Base-by-base conservation (phyloP, 2,797 vertebrate species). In the Catamblyrhynchus diadema region DNA sequence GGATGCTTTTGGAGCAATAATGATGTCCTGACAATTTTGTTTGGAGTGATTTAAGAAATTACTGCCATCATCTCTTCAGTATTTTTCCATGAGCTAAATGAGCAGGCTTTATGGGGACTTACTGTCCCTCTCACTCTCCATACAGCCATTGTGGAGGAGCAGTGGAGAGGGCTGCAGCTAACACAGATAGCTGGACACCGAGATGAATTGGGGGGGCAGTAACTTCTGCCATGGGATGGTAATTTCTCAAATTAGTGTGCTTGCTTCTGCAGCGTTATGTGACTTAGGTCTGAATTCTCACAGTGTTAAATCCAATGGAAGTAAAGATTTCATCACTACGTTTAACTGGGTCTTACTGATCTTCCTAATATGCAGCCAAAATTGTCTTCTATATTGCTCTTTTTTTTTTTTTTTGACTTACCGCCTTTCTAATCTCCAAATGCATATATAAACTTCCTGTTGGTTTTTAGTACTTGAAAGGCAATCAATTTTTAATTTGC, bases 401-500 rank as follows among this genome's bases (percentile, higher is more conserved):
- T 69, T 77, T 71, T 87, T 72, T 87, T 5, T 62, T 69, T 77
- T 74, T 87, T 72, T 87, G 4, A 64, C 19, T 81, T 91, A 87
- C 0, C 61, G 57, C 69, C 42, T 92, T 85, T 92, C 69, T 81
- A 42, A 91, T 91, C 44, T 86, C 30, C 77, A 95, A 61, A 88
- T 39, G 11, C 66, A 42, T 75, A 23, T 70, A 47, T 77, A 86
- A 93, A 83, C 81, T 81, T 88, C 54, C 75, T 94, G 59, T 86
- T 88, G 19, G 24, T 83, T 88, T 90, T 86, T 79, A 70, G 47
- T 70, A 65, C 62, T 84, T 94, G 89, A 87, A 92, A 91, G 62
- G 50, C 84, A 91, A 79, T 81, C 75, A 25, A 54, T 95, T 94
- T 93, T 86, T 86, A 86, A 88, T 92, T 89, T 93, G n/a, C 81